Conservation (phyloP, 2,113 vertebrate genomes). For the Siniperca chuatsi region DNA sequence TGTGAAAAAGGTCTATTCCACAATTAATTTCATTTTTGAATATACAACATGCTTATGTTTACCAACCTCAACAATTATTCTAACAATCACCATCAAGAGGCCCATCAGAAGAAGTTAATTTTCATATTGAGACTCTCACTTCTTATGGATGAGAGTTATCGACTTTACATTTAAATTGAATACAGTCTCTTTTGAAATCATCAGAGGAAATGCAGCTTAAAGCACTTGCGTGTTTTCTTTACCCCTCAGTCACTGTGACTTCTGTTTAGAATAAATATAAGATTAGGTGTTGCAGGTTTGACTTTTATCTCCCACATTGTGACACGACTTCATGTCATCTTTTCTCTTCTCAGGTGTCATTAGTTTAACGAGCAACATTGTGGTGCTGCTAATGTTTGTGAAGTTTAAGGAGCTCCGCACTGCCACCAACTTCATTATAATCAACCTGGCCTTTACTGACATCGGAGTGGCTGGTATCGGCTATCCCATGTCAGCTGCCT, state of each 20-base stretch:
- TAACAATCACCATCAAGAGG: too few species aligned
- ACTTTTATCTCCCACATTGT: not conserved
- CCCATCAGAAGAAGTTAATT: not conserved
- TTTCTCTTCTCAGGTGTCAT: conserved; percentile 87
- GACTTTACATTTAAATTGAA: not conserved
- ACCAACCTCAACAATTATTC: not conserved
- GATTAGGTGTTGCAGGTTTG: not conserved
- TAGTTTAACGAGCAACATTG: conserved; percentile 93
- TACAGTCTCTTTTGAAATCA: not conserved
- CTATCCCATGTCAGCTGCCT: conserved; percentile 98
- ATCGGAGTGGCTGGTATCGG: conserved; percentile 96
- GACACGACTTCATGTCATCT: not conserved
- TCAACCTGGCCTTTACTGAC: conserved; percentile 96
- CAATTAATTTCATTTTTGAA: not conserved
- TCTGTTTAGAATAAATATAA: not conserved
- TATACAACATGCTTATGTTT: not conserved
- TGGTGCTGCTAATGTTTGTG: conserved; percentile 94
- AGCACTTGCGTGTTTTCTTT: not conserved
- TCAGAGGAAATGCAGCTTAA: not conserved
- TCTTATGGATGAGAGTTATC: not conserved
- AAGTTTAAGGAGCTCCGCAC: conserved; percentile 95
- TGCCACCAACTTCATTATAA: conserved; percentile 95
- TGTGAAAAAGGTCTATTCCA: too few species aligned
- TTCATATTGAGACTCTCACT: not conserved
- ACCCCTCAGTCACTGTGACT: not conserved